Percentiles rank a stretch among this genome's conserved stretches.
Evolutionary conservation across 2,888 invertebrate genomes (phyloP).

Genomic region (Sclerodermus sp.): DNA sequence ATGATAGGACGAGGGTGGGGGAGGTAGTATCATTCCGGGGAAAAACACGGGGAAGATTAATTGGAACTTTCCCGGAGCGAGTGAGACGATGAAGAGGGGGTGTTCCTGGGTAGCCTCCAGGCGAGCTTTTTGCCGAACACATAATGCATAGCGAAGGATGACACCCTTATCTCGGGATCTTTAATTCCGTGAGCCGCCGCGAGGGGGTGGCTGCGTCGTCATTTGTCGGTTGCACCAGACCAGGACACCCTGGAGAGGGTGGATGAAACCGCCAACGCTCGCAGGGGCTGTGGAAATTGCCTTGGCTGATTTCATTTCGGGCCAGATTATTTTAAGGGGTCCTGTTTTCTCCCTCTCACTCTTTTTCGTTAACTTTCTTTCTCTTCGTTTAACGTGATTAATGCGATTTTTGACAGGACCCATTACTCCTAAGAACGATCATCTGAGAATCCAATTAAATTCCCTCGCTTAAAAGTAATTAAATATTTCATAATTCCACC

Average conservation of each 20-base stretch:
- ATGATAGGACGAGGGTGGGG: slow-evolving; percentile 7
- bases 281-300: slow-evolving; percentile 51
- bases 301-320: slow-evolving; percentile 56
- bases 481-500: no score
- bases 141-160: slow-evolving; percentile 51
- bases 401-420: slow-evolving; percentile 47
- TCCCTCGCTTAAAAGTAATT: neutral
- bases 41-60: slow-evolving; percentile 38
- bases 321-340: slow-evolving; percentile 55
- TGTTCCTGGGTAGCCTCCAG: slow-evolving; percentile 22
- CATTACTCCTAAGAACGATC: slow-evolving; percentile 14
- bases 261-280: slow-evolving; percentile 36
- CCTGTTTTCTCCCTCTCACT: slow-evolving; percentile 1
- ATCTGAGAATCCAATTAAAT: slow-evolving; percentile 25
- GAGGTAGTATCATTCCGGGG: slow-evolving; percentile 17
- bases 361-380: neutral
- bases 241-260: slow-evolving; percentile 16
- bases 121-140: slow-evolving; percentile 47
- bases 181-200: slow-evolving; percentile 52
- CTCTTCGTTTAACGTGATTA: slow-evolving; percentile 46
- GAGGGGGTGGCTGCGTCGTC: slow-evolving; percentile 47
- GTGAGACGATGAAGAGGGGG: slow-evolving; percentile 8
- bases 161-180: slow-evolving; percentile 55
- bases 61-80: slow-evolving; percentile 36
- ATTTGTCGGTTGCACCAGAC: slow-evolving; percentile 53